phyloP scores from a whole-genome alignment of 2,797 vertebrate species.

The Hippocampus kuda region DNA sequence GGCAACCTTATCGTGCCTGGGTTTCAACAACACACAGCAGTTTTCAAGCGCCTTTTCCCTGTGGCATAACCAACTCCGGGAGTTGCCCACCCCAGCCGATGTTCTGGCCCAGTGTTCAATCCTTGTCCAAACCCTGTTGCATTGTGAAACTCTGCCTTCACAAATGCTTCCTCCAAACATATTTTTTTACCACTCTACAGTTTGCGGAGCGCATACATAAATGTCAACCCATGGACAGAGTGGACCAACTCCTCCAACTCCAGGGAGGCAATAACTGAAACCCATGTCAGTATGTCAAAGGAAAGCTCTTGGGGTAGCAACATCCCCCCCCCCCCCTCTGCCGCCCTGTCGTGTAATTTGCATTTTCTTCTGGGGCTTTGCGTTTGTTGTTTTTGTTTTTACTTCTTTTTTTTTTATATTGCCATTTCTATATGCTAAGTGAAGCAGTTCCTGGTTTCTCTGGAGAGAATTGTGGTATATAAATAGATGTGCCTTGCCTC shows the following conservation, averaged over 20 bases:
- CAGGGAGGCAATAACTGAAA: background rate
- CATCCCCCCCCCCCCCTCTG: background rate
- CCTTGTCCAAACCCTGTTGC: background rate
- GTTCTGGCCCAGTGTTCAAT: background rate
- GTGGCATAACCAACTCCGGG: background rate
- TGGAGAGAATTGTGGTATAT: constrained; percentile 1
- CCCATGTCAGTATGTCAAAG: background rate
- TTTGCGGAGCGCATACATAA: background rate
- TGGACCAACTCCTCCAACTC: background rate
- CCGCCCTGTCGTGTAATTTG: background rate
- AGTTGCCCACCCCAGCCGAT: background rate
- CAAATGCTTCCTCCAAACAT: background rate
- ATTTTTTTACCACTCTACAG: background rate
- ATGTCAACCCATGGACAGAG: background rate
- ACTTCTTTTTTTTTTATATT: background rate
- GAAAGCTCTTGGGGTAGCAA: background rate
- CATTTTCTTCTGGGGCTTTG: background rate
- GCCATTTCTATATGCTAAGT: background rate
- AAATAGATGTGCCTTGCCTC: constrained; percentile 2
- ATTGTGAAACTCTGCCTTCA: background rate
- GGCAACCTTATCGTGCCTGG: background rate
- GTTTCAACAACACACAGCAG: background rate
- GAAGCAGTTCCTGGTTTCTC: background rate
- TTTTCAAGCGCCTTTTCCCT: background rate
- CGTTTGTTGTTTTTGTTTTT: background rate